Evolutionary conservation across 2,797 vertebrate species (phyloP).

Genomic region (Rhinichthys osculus): DNA sequence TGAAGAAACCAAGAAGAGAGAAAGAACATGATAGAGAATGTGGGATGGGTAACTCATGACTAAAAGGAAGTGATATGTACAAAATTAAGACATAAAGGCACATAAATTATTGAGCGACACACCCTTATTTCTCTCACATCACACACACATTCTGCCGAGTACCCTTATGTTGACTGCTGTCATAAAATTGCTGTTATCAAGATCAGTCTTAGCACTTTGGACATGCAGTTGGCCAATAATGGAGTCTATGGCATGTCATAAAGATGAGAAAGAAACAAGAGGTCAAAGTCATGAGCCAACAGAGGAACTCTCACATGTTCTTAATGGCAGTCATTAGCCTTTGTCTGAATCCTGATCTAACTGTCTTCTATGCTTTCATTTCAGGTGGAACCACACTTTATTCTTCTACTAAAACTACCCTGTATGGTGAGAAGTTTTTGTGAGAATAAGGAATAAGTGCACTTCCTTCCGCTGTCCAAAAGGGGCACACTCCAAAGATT

Average conservation of each 20-base stretch:
- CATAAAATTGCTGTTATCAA: conserved; percentile 82
- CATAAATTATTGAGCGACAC: conserved; percentile 70
- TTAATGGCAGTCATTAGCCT: conserved; percentile 54
- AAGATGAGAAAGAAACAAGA: conserved; percentile 74
- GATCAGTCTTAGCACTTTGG: conserved; percentile 78
- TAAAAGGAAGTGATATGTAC: conserved; percentile 48
- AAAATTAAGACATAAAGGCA: conserved; percentile 60
- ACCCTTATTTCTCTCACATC: conserved; percentile 65
- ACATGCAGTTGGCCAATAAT: conserved; percentile 70
- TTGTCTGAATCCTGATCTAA: conserved; percentile 57
- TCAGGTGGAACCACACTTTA: conserved; percentile 21
- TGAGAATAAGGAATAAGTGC: neutral
- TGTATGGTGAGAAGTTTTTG: neutral
- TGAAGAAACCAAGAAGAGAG: neutral
- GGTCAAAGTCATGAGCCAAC: conserved; percentile 76
- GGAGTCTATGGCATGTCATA: conserved; percentile 74
- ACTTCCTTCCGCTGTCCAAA: conserved; percentile 3
- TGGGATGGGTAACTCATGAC: conserved; percentile 41
- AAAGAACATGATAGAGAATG: neutral
- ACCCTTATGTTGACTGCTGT: conserved; percentile 74
- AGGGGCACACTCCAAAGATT: neutral
- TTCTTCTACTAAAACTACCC: neutral
- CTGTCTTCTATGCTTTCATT: conserved; percentile 40
- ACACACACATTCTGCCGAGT: conserved; percentile 68
- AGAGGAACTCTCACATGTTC: conserved; percentile 59